Percentiles rank a stretch among this genome's conserved stretches.
phyloP scores from a whole-genome alignment of 2,113 vertebrate genomes.

The Dipodomys spectabilis region DNA sequence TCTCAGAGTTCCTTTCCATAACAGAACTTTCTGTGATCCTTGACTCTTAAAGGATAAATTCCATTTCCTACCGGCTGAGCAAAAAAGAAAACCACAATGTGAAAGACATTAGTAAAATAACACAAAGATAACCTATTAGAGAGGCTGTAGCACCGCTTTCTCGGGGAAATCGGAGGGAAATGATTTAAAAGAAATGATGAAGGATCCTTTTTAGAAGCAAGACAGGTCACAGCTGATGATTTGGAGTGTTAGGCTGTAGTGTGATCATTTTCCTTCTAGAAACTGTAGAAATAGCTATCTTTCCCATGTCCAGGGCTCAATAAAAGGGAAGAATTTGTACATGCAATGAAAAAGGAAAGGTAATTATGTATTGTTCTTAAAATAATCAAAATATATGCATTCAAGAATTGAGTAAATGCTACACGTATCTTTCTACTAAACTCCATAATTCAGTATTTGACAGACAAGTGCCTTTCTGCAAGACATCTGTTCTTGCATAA shows the following conservation, averaged over 20 bases:
- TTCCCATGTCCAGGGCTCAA: background rate
- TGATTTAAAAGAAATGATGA: background rate
- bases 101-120: constrained; percentile 39
- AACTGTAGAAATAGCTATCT: background rate
- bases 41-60: constrained; percentile 21
- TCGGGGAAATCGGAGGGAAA: constrained; percentile 9
- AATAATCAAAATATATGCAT: constrained; percentile 6
- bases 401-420: background rate
- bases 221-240: background rate
- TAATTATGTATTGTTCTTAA: constrained; percentile 86
- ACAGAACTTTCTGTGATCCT: constrained; percentile 38
- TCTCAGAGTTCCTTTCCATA: constrained; percentile 19
- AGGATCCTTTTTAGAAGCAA: background rate
- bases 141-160: background rate
- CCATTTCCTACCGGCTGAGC: background rate
- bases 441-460: background rate
- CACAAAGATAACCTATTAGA: constrained; percentile 2
- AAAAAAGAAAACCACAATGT: constrained; percentile 32
- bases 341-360: background rate
- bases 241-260: background rate
- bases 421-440: accelerated
- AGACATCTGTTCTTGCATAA: background rate
- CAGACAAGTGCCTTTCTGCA: background rate
- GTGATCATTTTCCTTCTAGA: background rate
- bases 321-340: background rate